Evolutionary conservation across 2,888 invertebrate genomes (phyloP).

Genomic region (Cremastinae sp.): DNA sequence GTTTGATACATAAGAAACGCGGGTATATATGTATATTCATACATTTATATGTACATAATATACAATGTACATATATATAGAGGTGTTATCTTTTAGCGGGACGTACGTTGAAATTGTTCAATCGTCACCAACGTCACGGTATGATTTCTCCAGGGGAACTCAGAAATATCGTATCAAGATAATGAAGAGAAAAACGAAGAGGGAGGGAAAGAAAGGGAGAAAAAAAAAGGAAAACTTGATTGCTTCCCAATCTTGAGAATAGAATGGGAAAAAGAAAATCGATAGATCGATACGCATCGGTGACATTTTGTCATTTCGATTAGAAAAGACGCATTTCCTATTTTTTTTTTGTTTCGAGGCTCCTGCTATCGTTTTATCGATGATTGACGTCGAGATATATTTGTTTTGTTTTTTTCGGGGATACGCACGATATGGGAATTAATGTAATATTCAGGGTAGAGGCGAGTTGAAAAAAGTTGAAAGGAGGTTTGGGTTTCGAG

Average conservation of each 20-base stretch:
- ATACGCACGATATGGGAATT: no score
- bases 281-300: slow-evolving; percentile 12
- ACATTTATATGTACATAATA: slow-evolving; percentile 19
- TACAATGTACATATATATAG: background rate
- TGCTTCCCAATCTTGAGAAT: background rate
- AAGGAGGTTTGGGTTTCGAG: no score
- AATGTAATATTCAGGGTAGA: no score
- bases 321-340: background rate
- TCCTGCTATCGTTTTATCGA: no score
- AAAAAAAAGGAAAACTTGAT: slow-evolving; percentile 13
- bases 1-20: background rate
- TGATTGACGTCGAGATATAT: no score
- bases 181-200: slow-evolving; percentile 9
- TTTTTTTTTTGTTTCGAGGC: background rate
- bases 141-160: slow-evolving; percentile 42
- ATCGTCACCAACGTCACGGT: slow-evolving; percentile 24
- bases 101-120: slow-evolving; percentile 49
- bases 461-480: no score
- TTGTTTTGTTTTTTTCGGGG: no score
- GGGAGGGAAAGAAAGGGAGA: no score
- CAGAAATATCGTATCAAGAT: slow-evolving; percentile 43
- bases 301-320: background rate
- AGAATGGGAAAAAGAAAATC: slow-evolving; percentile 10
- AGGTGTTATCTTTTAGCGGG: slow-evolving; percentile 45
- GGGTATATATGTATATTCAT: slow-evolving; percentile 17